phyloP scores from a whole-genome alignment of 2,888 invertebrate species.

The Pollenia amentaria region DNA sequence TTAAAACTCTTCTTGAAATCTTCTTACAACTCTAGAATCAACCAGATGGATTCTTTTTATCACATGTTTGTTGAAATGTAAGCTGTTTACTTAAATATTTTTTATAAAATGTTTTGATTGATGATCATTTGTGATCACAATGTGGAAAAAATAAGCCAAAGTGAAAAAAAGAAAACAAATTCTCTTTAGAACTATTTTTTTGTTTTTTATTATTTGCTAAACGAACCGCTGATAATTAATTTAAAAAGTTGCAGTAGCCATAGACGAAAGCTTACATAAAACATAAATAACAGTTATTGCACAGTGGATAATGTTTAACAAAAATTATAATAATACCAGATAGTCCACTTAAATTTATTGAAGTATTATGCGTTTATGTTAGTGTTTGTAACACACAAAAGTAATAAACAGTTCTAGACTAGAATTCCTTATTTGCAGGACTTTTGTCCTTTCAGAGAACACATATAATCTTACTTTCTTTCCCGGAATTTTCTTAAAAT shows the following conservation, averaged over 20 bases:
- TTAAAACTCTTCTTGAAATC: too few relatives aligned
- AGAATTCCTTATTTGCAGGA: too few relatives aligned
- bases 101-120: constrained; percentile 7
- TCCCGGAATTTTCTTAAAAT: too few relatives aligned
- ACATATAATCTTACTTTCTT: too few relatives aligned
- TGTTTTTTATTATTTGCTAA: constrained; percentile 9
- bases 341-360: too few relatives aligned
- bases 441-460: too few relatives aligned
- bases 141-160: constrained; percentile 41
- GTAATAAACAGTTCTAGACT: too few relatives aligned
- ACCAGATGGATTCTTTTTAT: neutral
- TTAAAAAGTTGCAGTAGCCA: neutral
- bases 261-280: constrained; percentile 12
- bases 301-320: neutral
- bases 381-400: too few relatives aligned
- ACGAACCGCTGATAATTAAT: constrained; percentile 21
- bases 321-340: neutral
- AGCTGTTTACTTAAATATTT: neutral
- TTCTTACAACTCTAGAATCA: neutral
- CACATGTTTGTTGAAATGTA: constrained; percentile 2
- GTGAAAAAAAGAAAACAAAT: constrained; percentile 9
- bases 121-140: constrained; percentile 42
- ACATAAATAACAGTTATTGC: constrained; percentile 41
- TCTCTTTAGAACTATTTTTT: constrained; percentile 28
- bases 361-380: too few relatives aligned